Base-by-base conservation (phyloP, 2,113 vertebrate species). In the Apaloderma vittatum region DNA sequence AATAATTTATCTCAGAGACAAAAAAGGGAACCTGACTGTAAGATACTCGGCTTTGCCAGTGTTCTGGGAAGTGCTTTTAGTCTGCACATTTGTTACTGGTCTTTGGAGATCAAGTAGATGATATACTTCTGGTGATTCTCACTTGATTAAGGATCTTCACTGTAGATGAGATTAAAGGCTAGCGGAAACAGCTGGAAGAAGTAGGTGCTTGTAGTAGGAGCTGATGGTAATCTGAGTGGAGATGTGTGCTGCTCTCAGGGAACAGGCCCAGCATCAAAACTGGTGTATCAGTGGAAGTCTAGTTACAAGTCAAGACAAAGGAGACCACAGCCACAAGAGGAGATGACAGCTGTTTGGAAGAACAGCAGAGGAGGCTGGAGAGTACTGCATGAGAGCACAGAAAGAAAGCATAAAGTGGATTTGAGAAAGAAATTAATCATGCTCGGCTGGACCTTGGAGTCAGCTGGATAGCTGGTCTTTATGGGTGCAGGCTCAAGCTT, bases 141-240 rank as follows among this genome's bases (percentile, higher is more conserved):
- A 24, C 27, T 63, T 86, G 67, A 59, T 88, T 89, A 78, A 88
- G 79, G 51, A 48, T 74, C 73, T 59, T 81, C 15, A 37, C 22
- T 82, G 24, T 30, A 88, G 58, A 51, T 46, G 24, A 90, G 15
- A 2, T 78, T 76, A 77, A 67, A 84, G 84, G 59, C 45, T 63
- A 61, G 57, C 73, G 85, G 89, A 67, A 95, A 58, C 21, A 85
- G 20, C 74, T 93, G 90, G 73, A 82, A 75, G 37, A 95, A 32
- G 22, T 22, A 49, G 65, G 40, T 90, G 37, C 26, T 71, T 7
- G 1, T 78, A 15, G 37, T 68, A 77, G 52, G 48, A 63, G 20
- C 29, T 70, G 67, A 15, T 66, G 48, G 37, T 81, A 45, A 58
- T 75, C n/a, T 24, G 36, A 75, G 11, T 26, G 45, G 65, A 57